A percentile compares a stretch with the other conserved stretches of the same genome.
phyloP scores from a whole-genome alignment of 2,113 vertebrate species.

The Lonchura striata region DNA sequence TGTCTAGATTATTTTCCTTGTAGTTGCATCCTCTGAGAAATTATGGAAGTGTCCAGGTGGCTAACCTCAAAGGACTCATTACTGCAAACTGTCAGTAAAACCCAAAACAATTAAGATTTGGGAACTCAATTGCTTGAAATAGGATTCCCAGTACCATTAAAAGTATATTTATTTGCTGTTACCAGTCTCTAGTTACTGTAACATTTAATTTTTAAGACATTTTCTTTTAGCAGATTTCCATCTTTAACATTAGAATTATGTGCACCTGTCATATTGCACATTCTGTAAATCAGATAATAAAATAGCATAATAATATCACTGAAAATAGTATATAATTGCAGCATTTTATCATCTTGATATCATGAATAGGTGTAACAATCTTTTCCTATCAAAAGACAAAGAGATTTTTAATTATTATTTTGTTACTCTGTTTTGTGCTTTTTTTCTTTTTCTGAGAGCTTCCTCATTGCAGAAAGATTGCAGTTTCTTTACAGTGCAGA shows the following conservation, averaged over 20 bases:
- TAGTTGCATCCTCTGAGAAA: background rate
- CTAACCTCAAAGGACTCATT: background rate
- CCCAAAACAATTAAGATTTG: background rate
- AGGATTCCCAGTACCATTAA: background rate
- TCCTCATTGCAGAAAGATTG: background rate
- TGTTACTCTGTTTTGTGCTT: background rate
- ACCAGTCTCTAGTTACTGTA: background rate
- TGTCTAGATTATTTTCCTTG: background rate
- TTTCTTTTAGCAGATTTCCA: background rate
- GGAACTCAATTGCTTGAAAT: background rate
- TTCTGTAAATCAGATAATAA: background rate
- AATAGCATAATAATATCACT: background rate
- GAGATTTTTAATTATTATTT: background rate
- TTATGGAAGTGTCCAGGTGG: background rate
- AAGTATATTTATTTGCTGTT: background rate
- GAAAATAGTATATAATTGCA: background rate
- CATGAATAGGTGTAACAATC: background rate
- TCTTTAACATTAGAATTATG: background rate
- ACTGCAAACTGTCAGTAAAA: background rate
- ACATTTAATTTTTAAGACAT: background rate
- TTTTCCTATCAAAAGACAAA: background rate
- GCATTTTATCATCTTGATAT: background rate
- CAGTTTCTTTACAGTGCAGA: accelerated
- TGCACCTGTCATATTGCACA: background rate
- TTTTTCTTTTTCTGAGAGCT: background rate